phyloP scores from a whole-genome alignment of 2,888 invertebrate genomes.

The Drosophila nr. fundita region DNA sequence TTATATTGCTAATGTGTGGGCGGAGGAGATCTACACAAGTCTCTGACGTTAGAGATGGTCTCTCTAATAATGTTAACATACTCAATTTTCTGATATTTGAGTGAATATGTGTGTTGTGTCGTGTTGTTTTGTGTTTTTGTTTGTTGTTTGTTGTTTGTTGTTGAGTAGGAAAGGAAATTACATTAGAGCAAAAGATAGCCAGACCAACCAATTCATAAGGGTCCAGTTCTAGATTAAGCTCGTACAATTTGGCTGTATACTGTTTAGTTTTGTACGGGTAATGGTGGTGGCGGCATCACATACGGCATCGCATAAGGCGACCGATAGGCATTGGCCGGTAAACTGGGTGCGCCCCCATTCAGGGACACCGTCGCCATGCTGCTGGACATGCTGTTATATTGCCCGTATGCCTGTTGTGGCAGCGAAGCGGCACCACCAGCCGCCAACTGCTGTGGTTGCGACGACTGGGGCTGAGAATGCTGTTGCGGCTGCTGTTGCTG shows the following conservation, averaged over 20 bases:
- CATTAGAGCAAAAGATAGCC: slow-evolving; percentile 54
- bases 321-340: slow-evolving; percentile 65
- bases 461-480: slow-evolving; percentile 32
- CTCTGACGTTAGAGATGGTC: slow-evolving; percentile 28
- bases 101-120: slow-evolving; percentile 15
- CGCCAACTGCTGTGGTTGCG: slow-evolving; percentile 50
- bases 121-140: slow-evolving; percentile 28
- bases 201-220: slow-evolving; percentile 52
- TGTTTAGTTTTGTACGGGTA: slow-evolving; percentile 84
- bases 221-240: slow-evolving; percentile 54
- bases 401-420: slow-evolving; percentile 60
- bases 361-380: slow-evolving; percentile 68
- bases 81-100: slow-evolving; percentile 31
- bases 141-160: slow-evolving; percentile 18
- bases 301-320: slow-evolving; percentile 82
- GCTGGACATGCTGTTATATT: slow-evolving; percentile 67
- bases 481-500: slow-evolving; percentile 60
- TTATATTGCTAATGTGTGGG: slow-evolving; percentile 74
- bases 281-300: slow-evolving; percentile 83
- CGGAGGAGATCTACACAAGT: slow-evolving; percentile 75
- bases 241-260: slow-evolving; percentile 54
- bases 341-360: slow-evolving; percentile 58
- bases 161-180: slow-evolving; percentile 63
- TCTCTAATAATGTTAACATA: slow-evolving; percentile 30
- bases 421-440: slow-evolving; percentile 41